These are phyloP conservation scores for Mormyrus iriodes DNA, from an alignment of 2,113 vertebrate species.

Conservation along the genomic window DNA sequence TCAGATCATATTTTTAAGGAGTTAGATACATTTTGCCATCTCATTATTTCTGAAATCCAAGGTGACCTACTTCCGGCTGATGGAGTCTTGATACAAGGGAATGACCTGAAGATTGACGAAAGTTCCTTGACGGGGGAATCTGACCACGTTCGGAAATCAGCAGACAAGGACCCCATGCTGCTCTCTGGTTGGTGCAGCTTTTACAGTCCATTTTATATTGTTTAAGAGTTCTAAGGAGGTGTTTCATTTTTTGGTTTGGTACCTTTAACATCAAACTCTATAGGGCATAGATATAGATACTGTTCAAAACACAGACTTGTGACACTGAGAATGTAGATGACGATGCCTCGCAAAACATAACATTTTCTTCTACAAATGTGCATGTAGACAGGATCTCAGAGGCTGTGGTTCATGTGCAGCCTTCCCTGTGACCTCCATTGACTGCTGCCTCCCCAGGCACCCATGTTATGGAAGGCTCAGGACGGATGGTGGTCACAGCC, in stretches of 20 bases:
- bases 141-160: slow-evolving; percentile 76
- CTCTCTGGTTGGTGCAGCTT: slow-evolving; percentile 65
- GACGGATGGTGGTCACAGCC: slow-evolving; percentile 71
- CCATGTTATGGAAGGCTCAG: slow-evolving; percentile 78
- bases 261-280: background rate
- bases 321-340: background rate
- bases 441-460: slow-evolving; percentile 54
- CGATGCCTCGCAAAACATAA: background rate
- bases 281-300: background rate
- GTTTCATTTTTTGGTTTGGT: background rate
- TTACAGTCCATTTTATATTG: background rate
- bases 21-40: background rate
- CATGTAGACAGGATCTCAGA: background rate
- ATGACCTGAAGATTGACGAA: slow-evolving; percentile 77
- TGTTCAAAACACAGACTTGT: background rate
- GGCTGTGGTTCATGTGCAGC: background rate
- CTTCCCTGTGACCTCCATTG: background rate
- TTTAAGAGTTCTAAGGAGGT: background rate
- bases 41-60: slow-evolving; percentile 30
- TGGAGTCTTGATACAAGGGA: slow-evolving; percentile 75
- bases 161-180: slow-evolving; percentile 77
- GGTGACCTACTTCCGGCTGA: slow-evolving; percentile 74
- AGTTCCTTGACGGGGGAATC: slow-evolving; percentile 78
- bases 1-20: background rate
- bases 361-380: background rate